Evolutionary conservation across 2,797 vertebrate species (phyloP).

Genomic region (Tokudaia muenninki): DNA sequence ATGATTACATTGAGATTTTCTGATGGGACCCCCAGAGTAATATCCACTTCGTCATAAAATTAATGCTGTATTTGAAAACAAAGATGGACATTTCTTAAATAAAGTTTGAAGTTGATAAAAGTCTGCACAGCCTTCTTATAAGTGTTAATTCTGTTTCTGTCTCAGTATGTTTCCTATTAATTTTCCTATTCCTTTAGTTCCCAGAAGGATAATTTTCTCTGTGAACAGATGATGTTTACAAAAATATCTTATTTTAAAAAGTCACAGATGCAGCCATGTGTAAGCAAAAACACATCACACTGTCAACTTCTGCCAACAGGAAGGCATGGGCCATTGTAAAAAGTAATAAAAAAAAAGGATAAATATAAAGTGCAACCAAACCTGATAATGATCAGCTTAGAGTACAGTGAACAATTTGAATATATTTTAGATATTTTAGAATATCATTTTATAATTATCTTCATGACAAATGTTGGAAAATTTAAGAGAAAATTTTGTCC

Average conservation of each 20-base stretch:
- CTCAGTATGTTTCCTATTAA: slow-evolving; percentile 52
- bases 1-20: background rate
- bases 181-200: slow-evolving; percentile 59
- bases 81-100: slow-evolving; percentile 63
- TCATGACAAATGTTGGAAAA: too few relatives aligned
- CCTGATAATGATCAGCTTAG: slow-evolving; percentile 60
- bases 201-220: slow-evolving; percentile 40
- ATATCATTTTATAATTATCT: too few relatives aligned
- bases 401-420: slow-evolving; percentile 59
- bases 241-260: slow-evolving; percentile 65
- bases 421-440: background rate
- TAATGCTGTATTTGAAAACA: slow-evolving; percentile 57
- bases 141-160: slow-evolving; percentile 61
- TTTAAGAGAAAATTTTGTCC: too few relatives aligned
- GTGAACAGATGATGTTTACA: slow-evolving; percentile 59
- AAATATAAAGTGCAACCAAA: background rate
- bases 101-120: slow-evolving; percentile 26
- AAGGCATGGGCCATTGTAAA: background rate
- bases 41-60: slow-evolving; percentile 59
- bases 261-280: slow-evolving; percentile 67
- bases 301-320: slow-evolving; percentile 67
- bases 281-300: slow-evolving; percentile 61
- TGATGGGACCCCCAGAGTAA: background rate
- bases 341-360: background rate
- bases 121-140: slow-evolving; percentile 14